Conservation (phyloP, 1,140 invertebrate species). For the Archegozetes longisetosus region DNA sequence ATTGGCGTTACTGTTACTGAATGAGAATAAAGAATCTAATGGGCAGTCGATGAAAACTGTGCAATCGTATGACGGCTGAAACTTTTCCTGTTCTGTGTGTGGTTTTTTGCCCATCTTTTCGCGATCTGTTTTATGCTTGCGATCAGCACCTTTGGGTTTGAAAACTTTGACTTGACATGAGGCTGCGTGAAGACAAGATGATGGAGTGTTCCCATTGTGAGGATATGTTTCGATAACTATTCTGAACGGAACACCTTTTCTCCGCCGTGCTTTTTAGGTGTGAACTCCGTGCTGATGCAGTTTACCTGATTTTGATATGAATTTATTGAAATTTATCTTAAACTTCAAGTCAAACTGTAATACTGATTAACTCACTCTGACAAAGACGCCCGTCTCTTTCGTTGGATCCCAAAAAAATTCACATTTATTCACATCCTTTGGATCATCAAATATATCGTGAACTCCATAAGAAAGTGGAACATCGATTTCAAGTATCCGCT, state of each 20-base stretch:
- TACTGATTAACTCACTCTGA: slow-evolving; percentile 48
- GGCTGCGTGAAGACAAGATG: slow-evolving; percentile 52
- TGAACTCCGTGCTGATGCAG: slow-evolving; percentile 94
- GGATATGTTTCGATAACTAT: slow-evolving; percentile 54
- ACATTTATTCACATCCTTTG: slow-evolving; percentile 54
- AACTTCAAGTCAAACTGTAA: not conserved
- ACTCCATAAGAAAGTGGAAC: slow-evolving; percentile 83
- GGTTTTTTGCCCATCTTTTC: slow-evolving; percentile 83
- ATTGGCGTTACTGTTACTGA: too few species aligned
- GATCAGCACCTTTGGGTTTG: slow-evolving; percentile 80
- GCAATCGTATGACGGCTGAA: slow-evolving; percentile 85
- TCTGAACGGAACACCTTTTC: slow-evolving; percentile 90
- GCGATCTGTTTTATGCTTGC: slow-evolving; percentile 92
- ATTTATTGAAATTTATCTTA: not conserved
- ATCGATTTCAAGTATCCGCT: slow-evolving; percentile 71
- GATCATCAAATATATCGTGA: slow-evolving; percentile 57
- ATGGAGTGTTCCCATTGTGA: slow-evolving; percentile 32
- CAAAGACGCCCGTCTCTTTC: slow-evolving; percentile 83
- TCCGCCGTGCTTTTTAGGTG: slow-evolving; percentile 91
- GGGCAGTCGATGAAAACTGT: slow-evolving; percentile 64
- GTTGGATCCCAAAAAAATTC: slow-evolving; percentile 90
- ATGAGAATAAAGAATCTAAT: slow-evolving; percentile 13
- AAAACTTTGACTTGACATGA: slow-evolving; percentile 88
- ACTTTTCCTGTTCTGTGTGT: slow-evolving; percentile 69
- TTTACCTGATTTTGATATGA: slow-evolving; percentile 46